Percentiles rank a stretch among this genome's conserved stretches.
phyloP scores from a whole-genome alignment of 2,797 vertebrate species.

The Hoplostethus mediterraneus region DNA sequence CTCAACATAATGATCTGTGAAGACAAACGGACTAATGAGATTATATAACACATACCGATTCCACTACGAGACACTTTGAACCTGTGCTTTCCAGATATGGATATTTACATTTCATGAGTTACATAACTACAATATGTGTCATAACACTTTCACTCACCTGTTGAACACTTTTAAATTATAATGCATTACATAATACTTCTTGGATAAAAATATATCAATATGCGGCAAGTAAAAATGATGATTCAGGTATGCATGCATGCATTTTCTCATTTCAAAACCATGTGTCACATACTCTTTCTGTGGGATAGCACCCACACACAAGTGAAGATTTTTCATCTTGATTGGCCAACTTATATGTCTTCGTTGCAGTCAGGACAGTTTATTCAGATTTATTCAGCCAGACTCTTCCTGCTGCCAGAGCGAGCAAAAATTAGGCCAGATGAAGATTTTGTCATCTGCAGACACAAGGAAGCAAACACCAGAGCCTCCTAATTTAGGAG shows the following conservation, averaged over 20 bases:
- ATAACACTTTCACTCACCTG: conserved; percentile 47
- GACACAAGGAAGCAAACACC: not conserved
- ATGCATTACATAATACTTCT: conserved; percentile 53
- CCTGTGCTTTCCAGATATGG: conserved; percentile 33
- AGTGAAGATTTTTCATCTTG: conserved; percentile 6
- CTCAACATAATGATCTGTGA: conserved; percentile 63
- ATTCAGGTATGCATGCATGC: conserved; percentile 13
- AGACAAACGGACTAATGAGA: conserved; percentile 56
- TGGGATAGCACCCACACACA: not conserved
- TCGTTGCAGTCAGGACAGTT: conserved; percentile 7
- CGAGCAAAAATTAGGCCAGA: conserved; percentile 1
- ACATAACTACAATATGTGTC: conserved; percentile 57
- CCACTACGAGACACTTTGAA: conserved; percentile 18
- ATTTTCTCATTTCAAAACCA: conserved; percentile 8
- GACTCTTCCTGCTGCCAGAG: conserved; percentile 11
- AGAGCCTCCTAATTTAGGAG: not conserved
- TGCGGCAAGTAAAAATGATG: conserved; percentile 20
- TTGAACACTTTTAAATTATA: conserved; percentile 46
- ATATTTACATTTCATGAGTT: conserved; percentile 60
- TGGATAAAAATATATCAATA: conserved; percentile 34
- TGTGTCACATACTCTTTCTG: conserved; percentile 13
- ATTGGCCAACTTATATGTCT: conserved; percentile 7
- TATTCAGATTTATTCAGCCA: not conserved
- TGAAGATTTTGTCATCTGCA: conserved; percentile 27
- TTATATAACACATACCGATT: conserved; percentile 9